These are phyloP conservation scores for Phataginus tricuspis DNA, from an alignment of 2,797 vertebrate genomes.

Conservation along the genomic window DNA sequence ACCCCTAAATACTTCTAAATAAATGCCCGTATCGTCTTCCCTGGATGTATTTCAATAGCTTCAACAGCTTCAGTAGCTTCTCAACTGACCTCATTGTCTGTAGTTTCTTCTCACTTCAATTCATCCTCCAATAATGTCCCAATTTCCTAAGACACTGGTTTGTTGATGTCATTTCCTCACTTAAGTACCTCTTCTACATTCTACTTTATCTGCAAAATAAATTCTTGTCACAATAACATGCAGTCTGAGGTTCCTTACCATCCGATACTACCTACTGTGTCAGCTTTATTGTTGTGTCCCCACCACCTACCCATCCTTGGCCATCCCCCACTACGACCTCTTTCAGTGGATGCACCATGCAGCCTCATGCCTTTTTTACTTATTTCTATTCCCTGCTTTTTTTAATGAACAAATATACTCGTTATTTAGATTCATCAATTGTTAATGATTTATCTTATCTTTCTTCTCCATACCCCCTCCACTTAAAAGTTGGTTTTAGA, in stretches of 20 bases:
- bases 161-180: not conserved
- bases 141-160: not conserved
- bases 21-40: not conserved
- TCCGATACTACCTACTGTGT: not conserved
- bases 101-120: not conserved
- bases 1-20: not conserved
- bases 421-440: too few relatives aligned
- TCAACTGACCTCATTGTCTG: not conserved
- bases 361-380: too few relatives aligned
- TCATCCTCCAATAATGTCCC: not conserved
- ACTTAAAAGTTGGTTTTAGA: too few relatives aligned
- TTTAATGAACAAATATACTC: too few relatives aligned
- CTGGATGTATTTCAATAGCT: not conserved
- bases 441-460: too few relatives aligned
- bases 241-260: accelerated
- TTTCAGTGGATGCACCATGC: too few relatives aligned
- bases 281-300: too few relatives aligned
- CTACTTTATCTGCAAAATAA: not conserved
- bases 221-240: accelerated
- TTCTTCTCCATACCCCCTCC: too few relatives aligned
- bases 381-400: too few relatives aligned
- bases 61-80: not conserved
- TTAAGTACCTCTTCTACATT: not conserved
- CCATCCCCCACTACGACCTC: too few relatives aligned
- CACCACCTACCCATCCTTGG: too few relatives aligned